A percentile compares a stretch with the other conserved stretches of the same genome.
Evolutionary conservation across 2,113 vertebrate species (phyloP).

Genomic region (Charina bottae): DNA sequence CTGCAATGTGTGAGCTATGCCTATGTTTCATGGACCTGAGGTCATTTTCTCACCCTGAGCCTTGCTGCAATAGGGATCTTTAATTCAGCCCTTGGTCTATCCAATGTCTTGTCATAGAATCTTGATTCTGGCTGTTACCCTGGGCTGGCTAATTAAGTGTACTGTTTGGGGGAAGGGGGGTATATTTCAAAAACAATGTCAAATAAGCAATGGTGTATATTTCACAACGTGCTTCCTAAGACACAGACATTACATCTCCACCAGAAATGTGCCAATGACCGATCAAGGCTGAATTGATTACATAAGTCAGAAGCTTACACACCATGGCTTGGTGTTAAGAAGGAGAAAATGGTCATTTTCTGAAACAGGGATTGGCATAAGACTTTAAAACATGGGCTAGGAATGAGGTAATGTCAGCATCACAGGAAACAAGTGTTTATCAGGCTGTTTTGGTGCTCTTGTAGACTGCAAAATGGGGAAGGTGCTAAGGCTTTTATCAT

Average conservation of each 20-base stretch:
- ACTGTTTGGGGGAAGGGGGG: background rate
- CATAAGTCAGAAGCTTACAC: background rate
- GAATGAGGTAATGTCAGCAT: background rate
- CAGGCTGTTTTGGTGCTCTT: background rate
- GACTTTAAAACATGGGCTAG: background rate
- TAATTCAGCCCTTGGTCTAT: background rate
- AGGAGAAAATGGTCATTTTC: background rate
- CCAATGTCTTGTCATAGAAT: background rate
- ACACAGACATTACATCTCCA: background rate
- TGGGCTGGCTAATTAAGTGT: background rate
- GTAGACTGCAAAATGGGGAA: background rate
- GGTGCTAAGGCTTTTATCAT: background rate
- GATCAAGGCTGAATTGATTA: background rate
- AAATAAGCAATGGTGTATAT: background rate
- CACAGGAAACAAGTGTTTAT: background rate
- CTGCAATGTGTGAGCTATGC: background rate
- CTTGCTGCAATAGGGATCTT: background rate
- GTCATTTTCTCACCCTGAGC: background rate
- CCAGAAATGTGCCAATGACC: background rate
- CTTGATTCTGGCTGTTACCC: background rate
- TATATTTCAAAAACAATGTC: background rate
- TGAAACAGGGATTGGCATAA: background rate
- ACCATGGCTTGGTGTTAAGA: background rate
- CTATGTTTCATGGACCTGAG: background rate
- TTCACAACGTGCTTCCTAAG: background rate